Evolutionary conservation across 2,113 vertebrate genomes (phyloP).

Genomic region (Channa argus): DNA sequence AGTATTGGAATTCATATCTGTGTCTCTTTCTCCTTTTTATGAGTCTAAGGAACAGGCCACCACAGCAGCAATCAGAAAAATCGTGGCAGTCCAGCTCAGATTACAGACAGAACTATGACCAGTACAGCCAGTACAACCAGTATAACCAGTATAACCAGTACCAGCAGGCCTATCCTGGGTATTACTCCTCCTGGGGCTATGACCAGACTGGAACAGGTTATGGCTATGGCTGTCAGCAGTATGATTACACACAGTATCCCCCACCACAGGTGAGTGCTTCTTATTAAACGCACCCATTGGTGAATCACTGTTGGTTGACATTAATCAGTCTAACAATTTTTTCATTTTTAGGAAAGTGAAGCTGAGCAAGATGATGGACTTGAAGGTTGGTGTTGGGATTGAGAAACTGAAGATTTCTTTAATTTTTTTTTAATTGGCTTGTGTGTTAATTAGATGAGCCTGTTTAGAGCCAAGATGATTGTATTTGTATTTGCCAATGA

Average conservation of each 20-base stretch:
- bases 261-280: conserved; percentile 85
- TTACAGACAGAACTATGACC: conserved; percentile 84
- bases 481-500: no score
- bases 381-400: conserved; percentile 85
- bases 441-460: no score
- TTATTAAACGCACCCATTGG: background rate
- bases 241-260: conserved; percentile 88
- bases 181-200: conserved; percentile 91
- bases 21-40: background rate
- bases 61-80: conserved; percentile 52
- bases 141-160: conserved; percentile 63
- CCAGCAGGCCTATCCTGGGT: conserved; percentile 89
- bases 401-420: no score
- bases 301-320: background rate
- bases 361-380: conserved; percentile 88
- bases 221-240: conserved; percentile 90
- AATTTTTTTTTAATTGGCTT: no score
- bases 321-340: background rate
- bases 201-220: conserved; percentile 89
- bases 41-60: conserved; percentile 72
- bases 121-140: conserved; percentile 75
- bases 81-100: conserved; percentile 86
- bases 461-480: no score
- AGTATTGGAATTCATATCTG: background rate
- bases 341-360: conserved; percentile 85